Evolutionary conservation across 1,140 invertebrate species (phyloP).

Genomic region (Ceratosolen fusciceps): DNA sequence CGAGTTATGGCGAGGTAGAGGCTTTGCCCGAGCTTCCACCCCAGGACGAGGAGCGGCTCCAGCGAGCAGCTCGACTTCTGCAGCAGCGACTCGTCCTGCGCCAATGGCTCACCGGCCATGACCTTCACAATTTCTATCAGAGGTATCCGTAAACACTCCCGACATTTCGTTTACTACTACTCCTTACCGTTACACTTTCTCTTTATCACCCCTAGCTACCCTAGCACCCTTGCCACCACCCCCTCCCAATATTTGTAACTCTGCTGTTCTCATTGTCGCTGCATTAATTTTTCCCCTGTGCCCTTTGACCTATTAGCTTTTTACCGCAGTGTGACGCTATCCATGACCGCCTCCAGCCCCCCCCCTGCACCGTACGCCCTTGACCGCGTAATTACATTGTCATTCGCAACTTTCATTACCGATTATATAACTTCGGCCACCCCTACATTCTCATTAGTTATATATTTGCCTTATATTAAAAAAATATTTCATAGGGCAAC

Average conservation of each 20-base stretch:
- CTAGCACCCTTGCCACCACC: background rate
- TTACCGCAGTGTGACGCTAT: background rate
- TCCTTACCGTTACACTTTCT: background rate
- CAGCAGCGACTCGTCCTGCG: conserved; percentile 85
- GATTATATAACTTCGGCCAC: no score
- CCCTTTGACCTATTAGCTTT: background rate
- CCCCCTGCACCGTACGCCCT: background rate
- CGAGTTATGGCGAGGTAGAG: conserved; percentile 80
- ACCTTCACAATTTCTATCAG: conserved; percentile 82
- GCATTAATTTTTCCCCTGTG: background rate
- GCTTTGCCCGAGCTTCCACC: conserved; percentile 82
- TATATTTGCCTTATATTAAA: no score
- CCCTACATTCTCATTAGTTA: no score
- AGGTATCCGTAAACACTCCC: conserved; percentile 68
- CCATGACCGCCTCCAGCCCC: background rate
- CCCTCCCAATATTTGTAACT: no score
- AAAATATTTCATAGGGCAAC: no score
- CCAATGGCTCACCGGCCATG: conserved; percentile 84
- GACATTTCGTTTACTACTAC: background rate
- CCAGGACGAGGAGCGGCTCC: conserved; percentile 84
- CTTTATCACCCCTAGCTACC: background rate
- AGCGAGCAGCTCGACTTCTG: conserved; percentile 81
- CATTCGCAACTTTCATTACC: no score
- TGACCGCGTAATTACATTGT: no score
- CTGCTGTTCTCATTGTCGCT: background rate